A percentile compares a stretch with the other conserved stretches of the same genome.
Conservation (phyloP, 2,888 invertebrate genomes). For the Lottia gigantea region DNA sequence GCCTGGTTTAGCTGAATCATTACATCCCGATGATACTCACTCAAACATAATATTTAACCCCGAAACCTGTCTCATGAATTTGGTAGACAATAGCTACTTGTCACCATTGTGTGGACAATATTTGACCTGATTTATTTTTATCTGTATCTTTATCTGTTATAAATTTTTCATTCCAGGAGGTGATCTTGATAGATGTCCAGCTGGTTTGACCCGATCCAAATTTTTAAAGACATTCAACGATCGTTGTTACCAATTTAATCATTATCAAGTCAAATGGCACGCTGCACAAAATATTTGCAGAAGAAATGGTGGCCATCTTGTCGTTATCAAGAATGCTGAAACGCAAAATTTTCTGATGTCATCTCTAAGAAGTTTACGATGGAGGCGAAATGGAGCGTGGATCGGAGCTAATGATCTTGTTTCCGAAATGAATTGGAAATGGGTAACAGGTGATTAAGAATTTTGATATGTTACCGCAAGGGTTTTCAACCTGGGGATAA, state of each 20-base stretch:
- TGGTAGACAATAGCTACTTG: no score
- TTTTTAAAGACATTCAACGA: constrained; percentile 24
- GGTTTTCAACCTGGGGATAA: no score
- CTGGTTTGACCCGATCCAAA: constrained; percentile 17
- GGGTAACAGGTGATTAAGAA: constrained; percentile 48
- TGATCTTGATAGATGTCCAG: constrained; percentile 24
- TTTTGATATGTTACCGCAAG: no score
- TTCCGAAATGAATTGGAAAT: constrained; percentile 50
- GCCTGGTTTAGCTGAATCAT: no score
- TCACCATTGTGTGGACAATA: background rate
- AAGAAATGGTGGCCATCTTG: constrained; percentile 43
- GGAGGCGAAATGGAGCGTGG: constrained; percentile 57
- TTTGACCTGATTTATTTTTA: background rate
- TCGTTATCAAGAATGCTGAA: constrained; percentile 38
- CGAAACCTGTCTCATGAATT: no score
- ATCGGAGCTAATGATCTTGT: constrained; percentile 57
- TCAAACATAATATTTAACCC: no score
- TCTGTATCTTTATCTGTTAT: background rate
- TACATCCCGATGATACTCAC: no score
- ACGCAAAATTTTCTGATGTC: constrained; percentile 43
- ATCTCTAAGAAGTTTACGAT: constrained; percentile 34
- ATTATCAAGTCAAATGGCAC: constrained; percentile 43
- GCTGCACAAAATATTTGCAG: constrained; percentile 43
- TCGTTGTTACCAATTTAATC: constrained; percentile 50
- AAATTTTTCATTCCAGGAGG: background rate